A percentile compares a stretch with the other conserved stretches of the same genome.
Evolutionary conservation across 2,797 vertebrate genomes (phyloP).

Genomic region (Periophthalmus magnuspinnatus): DNA sequence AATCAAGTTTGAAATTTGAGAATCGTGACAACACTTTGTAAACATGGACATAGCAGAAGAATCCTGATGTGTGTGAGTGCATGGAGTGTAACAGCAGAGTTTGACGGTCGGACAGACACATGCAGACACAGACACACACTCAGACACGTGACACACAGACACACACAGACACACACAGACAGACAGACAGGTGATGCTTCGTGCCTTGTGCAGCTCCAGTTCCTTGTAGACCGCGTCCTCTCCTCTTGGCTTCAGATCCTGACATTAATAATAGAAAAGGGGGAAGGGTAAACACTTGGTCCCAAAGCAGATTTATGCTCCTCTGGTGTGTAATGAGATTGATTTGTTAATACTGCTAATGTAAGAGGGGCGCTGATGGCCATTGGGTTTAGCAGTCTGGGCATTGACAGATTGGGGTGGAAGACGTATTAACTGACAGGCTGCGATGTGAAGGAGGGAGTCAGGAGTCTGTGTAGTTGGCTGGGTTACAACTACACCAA

Average conservation of each 20-base stretch:
- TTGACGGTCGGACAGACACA: slow-evolving; percentile 43
- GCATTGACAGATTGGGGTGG: slow-evolving; percentile 46
- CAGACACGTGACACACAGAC: too few relatives aligned
- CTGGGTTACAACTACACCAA: slow-evolving; percentile 31
- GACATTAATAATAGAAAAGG: slow-evolving; percentile 31
- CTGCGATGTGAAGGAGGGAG: slow-evolving; percentile 22
- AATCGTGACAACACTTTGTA: too few relatives aligned
- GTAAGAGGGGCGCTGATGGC: slow-evolving; percentile 57
- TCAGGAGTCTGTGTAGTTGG: slow-evolving; percentile 30
- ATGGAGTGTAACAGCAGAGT: slow-evolving; percentile 55
- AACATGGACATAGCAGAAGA: too few relatives aligned
- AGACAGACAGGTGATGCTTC: slow-evolving; percentile 49
- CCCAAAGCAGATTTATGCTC: slow-evolving; percentile 63
- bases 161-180: slow-evolving; percentile 11
- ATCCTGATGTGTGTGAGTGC: slow-evolving; percentile 21
- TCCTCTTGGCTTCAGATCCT: slow-evolving; percentile 81
- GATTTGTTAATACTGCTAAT: slow-evolving; percentile 76
- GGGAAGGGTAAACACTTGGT: slow-evolving; percentile 41
- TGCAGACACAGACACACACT: too few relatives aligned
- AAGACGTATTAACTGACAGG: slow-evolving; percentile 59
- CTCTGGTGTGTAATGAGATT: slow-evolving; percentile 63
- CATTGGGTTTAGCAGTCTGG: slow-evolving; percentile 53
- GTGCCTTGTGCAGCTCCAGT: slow-evolving; percentile 74
- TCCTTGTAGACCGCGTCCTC: slow-evolving; percentile 79
- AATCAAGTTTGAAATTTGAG: too few relatives aligned